Conservation (phyloP, 2,113 vertebrate species). For the Mobula birostris region DNA sequence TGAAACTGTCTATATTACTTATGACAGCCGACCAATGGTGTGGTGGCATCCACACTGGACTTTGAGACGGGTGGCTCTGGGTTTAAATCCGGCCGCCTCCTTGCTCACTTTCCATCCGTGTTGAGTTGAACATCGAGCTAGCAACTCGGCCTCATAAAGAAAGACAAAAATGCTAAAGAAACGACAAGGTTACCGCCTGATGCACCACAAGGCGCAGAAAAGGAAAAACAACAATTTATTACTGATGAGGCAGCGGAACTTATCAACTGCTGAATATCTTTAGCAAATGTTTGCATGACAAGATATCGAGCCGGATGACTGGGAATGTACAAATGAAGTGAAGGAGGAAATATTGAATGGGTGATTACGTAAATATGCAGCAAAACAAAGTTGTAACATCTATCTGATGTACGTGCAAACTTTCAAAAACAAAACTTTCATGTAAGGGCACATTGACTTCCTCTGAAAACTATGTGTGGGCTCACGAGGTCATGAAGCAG, state of each 20-base stretch:
- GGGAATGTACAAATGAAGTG: not conserved
- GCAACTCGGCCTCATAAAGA: too few species aligned
- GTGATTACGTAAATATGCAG: not conserved
- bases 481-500: not conserved
- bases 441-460: not conserved
- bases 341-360: not conserved
- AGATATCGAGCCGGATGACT: not conserved
- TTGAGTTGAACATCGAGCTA: too few species aligned
- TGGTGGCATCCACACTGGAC: too few species aligned
- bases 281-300: not conserved
- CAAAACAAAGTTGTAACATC: not conserved
- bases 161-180: too few species aligned
- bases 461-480: not conserved
- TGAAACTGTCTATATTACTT: not conserved
- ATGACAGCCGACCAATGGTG: too few species aligned
- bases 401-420: not conserved
- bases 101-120: too few species aligned
- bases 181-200: too few species aligned
- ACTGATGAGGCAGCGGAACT: not conserved
- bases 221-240: too few species aligned
- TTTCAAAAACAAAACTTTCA: not conserved
- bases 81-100: too few species aligned
- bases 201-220: too few species aligned
- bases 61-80: too few species aligned
- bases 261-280: not conserved